phyloP scores from a whole-genome alignment of 2,113 vertebrate genomes.

The Lamprologus sp. region DNA sequence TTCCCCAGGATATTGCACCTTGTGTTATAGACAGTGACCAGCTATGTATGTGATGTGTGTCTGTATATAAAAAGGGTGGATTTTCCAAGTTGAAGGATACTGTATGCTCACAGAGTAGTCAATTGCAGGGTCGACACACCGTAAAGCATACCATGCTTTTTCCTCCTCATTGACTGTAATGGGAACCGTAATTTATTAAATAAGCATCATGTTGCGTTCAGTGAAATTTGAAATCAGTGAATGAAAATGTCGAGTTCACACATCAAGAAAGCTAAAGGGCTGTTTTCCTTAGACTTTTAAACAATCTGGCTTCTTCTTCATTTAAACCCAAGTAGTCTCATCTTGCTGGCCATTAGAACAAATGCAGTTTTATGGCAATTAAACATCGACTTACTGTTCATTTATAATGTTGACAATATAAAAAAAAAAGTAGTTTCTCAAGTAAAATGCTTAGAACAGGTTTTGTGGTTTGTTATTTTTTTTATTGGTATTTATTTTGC shows the following conservation, averaged over 20 bases:
- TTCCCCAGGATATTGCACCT: neutral
- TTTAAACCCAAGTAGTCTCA: neutral
- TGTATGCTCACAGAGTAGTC: neutral
- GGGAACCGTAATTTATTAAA: neutral
- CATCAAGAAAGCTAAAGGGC: neutral
- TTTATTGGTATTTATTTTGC: neutral
- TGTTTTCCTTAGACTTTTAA: neutral
- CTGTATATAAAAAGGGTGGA: neutral
- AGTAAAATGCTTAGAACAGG: neutral
- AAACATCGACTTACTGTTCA: neutral
- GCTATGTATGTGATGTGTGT: neutral
- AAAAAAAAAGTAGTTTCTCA: neutral
- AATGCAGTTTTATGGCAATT: neutral
- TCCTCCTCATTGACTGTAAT: neutral
- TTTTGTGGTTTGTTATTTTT: neutral
- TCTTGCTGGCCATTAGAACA: neutral
- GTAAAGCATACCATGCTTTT: neutral
- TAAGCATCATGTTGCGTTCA: neutral
- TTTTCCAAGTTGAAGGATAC: neutral
- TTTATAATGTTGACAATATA: neutral
- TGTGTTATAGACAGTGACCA: neutral
- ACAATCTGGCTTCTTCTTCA: neutral
- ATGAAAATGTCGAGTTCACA: neutral
- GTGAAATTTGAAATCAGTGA: neutral
- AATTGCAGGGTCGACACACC: fast-evolving